phyloP scores from a whole-genome alignment of 2,113 vertebrate species.

The Hypomesus transpacificus region DNA sequence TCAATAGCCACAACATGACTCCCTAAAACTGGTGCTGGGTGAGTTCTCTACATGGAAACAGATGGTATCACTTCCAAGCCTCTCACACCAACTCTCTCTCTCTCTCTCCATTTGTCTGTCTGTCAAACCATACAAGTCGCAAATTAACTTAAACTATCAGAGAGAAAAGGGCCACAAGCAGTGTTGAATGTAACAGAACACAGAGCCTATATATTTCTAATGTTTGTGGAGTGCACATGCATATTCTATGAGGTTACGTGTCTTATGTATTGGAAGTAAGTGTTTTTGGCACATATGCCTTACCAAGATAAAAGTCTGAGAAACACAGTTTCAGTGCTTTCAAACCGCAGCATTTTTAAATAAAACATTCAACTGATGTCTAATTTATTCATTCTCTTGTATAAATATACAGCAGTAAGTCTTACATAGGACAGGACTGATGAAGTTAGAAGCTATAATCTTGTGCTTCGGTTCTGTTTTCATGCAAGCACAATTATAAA shows the following conservation, averaged over 20 bases:
- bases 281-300: not conserved
- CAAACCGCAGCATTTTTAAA: too few relatives aligned
- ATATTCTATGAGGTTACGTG: not conserved
- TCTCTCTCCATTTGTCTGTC: not conserved
- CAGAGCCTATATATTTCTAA: not conserved
- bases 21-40: not conserved
- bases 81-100: too few relatives aligned
- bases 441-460: too few relatives aligned
- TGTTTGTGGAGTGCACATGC: not conserved
- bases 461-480: too few relatives aligned
- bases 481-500: too few relatives aligned
- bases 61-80: not conserved
- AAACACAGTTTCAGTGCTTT: too few relatives aligned
- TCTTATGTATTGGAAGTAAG: not conserved
- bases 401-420: too few relatives aligned
- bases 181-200: not conserved
- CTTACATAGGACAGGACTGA: too few relatives aligned
- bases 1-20: not conserved
- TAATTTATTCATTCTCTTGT: too few relatives aligned
- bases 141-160: not conserved
- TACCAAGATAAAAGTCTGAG: too few relatives aligned
- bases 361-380: too few relatives aligned
- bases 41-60: not conserved
- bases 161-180: not conserved
- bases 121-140: not conserved